Evolutionary conservation across 2,113 vertebrate genomes (phyloP), one percentile per base, ranked within the genome.

Genomic region (Calonectris borealis): DNA sequence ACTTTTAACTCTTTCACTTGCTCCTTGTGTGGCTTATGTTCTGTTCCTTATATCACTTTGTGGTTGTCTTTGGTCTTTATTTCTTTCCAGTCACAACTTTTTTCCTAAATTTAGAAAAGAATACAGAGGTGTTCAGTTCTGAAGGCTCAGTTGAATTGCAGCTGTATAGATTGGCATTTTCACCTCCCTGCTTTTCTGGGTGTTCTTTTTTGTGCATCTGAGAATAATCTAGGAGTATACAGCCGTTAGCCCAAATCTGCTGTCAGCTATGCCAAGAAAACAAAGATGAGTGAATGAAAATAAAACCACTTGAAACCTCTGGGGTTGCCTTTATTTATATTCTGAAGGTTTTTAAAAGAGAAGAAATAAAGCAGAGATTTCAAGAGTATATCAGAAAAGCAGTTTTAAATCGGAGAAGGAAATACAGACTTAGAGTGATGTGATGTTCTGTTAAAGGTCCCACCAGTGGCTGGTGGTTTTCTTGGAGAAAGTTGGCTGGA

Each of bases 201-300:
- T 75, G 65, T 11, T 72, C 6, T 27, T 75, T 48, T 78, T 27
- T 66, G 29, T 86, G 26, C 46, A 27, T 66, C 72, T 88, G 82
- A 96, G 79, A 95, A 73, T 93, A 92, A 87, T 83, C 58, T 83
- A 78, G 48, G 29, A 86, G 69, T 40, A 73, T 62, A 85, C 17
- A 60, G 62, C 48, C 5, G 12, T 81, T 91, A 93, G 71, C 32
- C 42, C 36, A 86, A 38, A 93, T 72, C 83, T 95, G 20, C 80
- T 96, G 94, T 91, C 95, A 93, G 61, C 60, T 55, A 4, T 86
- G 61, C 92, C 58, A 94, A 83, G 83, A 85, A 95, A 95, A 91
- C 3, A 14, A 88, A 94, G 77, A 91, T 66, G 57, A 96, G 52
- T 84, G 76, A 79, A 95, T 76, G 83, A 94, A 94, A 87, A 94